Percentiles rank a stretch among this genome's conserved stretches.
Conservation (phyloP, 2,797 vertebrate species). For the Percopsis omiscomaycus region DNA sequence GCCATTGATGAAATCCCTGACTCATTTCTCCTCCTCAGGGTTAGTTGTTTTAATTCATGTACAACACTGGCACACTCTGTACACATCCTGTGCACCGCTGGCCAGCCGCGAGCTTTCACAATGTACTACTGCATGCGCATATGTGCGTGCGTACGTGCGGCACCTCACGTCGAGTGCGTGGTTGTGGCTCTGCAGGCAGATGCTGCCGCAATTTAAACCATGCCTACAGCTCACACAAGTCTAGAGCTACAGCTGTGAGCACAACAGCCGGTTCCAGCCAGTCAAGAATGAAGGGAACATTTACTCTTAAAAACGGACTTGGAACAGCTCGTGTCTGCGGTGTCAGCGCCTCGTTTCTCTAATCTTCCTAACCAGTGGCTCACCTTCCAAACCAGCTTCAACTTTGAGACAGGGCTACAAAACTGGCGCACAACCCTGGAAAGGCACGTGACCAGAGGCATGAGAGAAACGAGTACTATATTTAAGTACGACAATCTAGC, state of each 20-base stretch:
- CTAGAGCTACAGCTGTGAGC: neutral
- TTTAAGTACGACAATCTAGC: neutral
- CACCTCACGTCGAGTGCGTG: constrained; percentile 11
- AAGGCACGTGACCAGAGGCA: neutral
- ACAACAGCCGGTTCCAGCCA: neutral
- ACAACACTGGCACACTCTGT: neutral
- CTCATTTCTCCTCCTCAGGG: neutral
- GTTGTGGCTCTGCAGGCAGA: neutral
- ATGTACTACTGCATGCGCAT: neutral
- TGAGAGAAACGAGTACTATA: neutral
- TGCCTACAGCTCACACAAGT: neutral
- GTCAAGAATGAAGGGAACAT: neutral
- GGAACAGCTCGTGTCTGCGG: constrained; percentile 43
- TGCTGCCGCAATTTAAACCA: neutral
- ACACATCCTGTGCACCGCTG: neutral
- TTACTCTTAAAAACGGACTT: too few relatives aligned
- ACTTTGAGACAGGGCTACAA: neutral
- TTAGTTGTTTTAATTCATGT: neutral
- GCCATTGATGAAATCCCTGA: too few relatives aligned
- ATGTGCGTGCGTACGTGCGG: constrained; percentile 25
- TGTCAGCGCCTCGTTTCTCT: constrained; percentile 5
- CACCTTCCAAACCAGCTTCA: neutral
- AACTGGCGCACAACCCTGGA: neutral
- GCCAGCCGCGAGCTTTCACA: constrained; percentile 2
- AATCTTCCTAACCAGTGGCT: neutral